Percentiles rank a stretch among this genome's conserved stretches.
These are phyloP conservation scores for Cylloceria caligata DNA, from an alignment of 2,888 invertebrate species.

Conservation along the genomic window DNA sequence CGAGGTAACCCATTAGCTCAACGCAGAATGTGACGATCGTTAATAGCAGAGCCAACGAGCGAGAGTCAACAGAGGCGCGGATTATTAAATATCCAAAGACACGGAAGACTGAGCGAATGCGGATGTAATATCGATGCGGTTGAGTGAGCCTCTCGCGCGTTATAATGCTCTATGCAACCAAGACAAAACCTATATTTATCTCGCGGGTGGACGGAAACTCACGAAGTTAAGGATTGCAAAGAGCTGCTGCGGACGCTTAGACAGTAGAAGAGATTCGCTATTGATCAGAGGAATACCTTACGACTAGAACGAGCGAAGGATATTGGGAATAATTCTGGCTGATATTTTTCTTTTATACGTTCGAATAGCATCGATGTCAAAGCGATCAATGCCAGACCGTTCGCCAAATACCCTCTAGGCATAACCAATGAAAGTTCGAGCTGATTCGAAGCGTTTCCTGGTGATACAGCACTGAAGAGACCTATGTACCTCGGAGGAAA, in stretches of 20 bases:
- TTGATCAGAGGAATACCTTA: conserved; percentile 57
- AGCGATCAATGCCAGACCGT: conserved; percentile 63
- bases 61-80: conserved; percentile 24
- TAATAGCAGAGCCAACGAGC: not conserved
- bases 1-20: conserved; percentile 6
- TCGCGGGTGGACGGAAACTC: not conserved
- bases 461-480: conserved; percentile 18
- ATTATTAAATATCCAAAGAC: conserved; percentile 22
- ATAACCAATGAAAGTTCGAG: conserved; percentile 61
- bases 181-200: not conserved
- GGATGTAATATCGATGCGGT: conserved; percentile 20
- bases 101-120: conserved; percentile 12
- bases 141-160: not conserved
- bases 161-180: not conserved
- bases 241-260: not conserved
- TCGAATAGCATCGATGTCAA: conserved; percentile 58
- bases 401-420: conserved; percentile 65
- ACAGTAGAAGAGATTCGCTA: conserved; percentile 43
- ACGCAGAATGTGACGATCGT: not conserved
- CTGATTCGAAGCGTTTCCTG: conserved; percentile 42
- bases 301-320: conserved; percentile 34
- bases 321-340: conserved; percentile 41
- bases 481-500: conserved; percentile 26
- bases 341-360: conserved; percentile 39
- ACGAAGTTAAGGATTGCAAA: not conserved